Evolutionary conservation across 2,113 vertebrate genomes (phyloP).

Genomic region (Paraplagusia blochii): DNA sequence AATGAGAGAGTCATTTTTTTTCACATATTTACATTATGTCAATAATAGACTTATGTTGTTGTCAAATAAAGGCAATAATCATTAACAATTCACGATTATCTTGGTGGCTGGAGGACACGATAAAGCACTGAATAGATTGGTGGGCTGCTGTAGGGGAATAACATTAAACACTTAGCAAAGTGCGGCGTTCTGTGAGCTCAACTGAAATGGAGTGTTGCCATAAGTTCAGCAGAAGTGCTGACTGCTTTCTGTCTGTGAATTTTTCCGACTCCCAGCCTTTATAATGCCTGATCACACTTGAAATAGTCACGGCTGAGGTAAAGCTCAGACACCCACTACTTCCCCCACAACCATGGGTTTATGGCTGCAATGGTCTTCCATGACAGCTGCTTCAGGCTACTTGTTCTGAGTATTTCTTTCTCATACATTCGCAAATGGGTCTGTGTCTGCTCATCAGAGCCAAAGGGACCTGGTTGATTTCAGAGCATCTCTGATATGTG

Average conservation of each 20-base stretch:
- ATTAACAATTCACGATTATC: neutral
- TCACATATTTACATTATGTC: too few species aligned
- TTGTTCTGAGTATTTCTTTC: conserved; percentile 22
- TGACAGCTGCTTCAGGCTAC: conserved; percentile 37
- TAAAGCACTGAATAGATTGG: neutral
- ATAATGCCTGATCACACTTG: conserved; percentile 35
- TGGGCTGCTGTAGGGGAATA: neutral
- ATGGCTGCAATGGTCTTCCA: conserved; percentile 22
- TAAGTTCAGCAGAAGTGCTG: conserved; percentile 38
- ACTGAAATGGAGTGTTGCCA: conserved; percentile 21
- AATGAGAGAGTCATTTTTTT: too few species aligned
- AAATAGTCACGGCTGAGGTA: conserved; percentile 21
- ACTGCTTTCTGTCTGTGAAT: conserved; percentile 26
- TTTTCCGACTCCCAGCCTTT: conserved; percentile 41
- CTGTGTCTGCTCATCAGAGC: conserved; percentile 1
- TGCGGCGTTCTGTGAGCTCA: conserved; percentile 22
- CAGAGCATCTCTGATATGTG: conserved; percentile 13
- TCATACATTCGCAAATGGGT: conserved; percentile 17
- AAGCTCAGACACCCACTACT: conserved; percentile 9
- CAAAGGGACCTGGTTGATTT: conserved; percentile 15
- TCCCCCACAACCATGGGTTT: conserved; percentile 7
- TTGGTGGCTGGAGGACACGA: neutral
- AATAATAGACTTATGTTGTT: too few species aligned
- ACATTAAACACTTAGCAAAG: neutral
- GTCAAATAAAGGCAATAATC: too few species aligned